Conservation (phyloP, 2,888 invertebrate species). For the Perdita meconis region DNA sequence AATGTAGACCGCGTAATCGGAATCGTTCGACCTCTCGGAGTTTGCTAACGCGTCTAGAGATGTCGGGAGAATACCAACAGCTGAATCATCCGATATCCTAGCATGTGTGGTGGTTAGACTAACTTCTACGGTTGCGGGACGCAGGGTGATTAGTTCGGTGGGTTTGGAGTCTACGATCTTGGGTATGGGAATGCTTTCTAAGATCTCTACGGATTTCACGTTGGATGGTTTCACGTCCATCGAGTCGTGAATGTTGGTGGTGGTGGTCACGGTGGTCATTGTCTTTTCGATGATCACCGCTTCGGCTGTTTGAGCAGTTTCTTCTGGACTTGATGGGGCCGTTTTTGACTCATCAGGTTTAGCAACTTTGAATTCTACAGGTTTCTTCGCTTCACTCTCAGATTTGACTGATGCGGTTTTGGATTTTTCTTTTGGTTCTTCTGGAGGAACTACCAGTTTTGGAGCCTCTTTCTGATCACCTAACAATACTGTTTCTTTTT, state of each 20-base stretch:
- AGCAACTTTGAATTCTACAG: neutral
- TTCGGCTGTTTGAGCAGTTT: conserved; percentile 48
- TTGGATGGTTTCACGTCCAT: conserved; percentile 69
- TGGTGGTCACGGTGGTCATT: conserved; percentile 67
- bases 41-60: conserved; percentile 29
- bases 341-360: neutral
- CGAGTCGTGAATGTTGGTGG: conserved; percentile 55
- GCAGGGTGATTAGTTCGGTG: conserved; percentile 77
- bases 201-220: conserved; percentile 70
- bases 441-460: conserved; percentile 8
- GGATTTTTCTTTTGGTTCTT: conserved; percentile 17
- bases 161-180: conserved; percentile 69
- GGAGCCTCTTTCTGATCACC: neutral
- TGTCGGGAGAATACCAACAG: conserved; percentile 28
- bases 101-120: conserved; percentile 79
- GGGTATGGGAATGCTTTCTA: conserved; percentile 71
- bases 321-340: neutral
- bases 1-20: conserved; percentile 37
- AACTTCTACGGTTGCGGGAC: conserved; percentile 80
- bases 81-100: conserved; percentile 66
- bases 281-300: conserved; percentile 70
- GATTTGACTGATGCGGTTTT: neutral
- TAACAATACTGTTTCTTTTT: neutral
- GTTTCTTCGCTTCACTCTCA: neutral
- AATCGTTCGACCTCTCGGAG: conserved; percentile 14